Evolutionary conservation across 1,140 invertebrate species (phyloP), one percentile per base, ranked within the genome.

Genomic region (Solenopsis fugax): DNA sequence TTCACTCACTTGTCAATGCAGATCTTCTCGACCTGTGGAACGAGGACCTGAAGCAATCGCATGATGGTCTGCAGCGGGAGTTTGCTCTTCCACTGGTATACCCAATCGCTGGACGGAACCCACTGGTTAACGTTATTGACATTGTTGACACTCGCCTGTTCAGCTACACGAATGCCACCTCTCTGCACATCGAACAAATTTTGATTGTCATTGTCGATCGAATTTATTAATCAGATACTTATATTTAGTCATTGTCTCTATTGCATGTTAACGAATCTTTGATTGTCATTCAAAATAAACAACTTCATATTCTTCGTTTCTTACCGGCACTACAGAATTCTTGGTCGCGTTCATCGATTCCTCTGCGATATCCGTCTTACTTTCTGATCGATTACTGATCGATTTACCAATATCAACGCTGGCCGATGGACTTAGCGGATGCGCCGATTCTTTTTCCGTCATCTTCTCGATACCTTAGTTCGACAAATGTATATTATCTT

Each of bases 11-110:
- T 99, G 95, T 99, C 99, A 93, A 99, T 99, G 95, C 99, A 99
- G 91, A 99, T 99, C 96, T 99, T 99, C 96, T 99, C 99, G 12
- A 99, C 99, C 96, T 99, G 99, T 67, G 99, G 99, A 65, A 99
- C 99, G 1, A 99, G 96, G 16, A 99, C 99, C 96, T 99, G 99
- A 60, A 99, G 95, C 91, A 99, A 96, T 90, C 99, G 96, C 99
- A 99, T 99, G 86, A 99, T 99, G 45, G 99, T 99, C 96, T 99
- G 99, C 72, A 99, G 95, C 1, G 99, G 99, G 84, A 99, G 95
- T 96, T 99, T 99, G 77, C 97, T 97, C 93, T 99, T 99, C 99
- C 99, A 99, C 7, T 98, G 97, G 88, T 98, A 96, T 54, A 99
- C 99, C 99, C 99, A 99, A 88, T 99, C 98, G 29, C 97, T 96